phyloP scores from a whole-genome alignment of 2,888 invertebrate species.

The Phortica okadai region DNA sequence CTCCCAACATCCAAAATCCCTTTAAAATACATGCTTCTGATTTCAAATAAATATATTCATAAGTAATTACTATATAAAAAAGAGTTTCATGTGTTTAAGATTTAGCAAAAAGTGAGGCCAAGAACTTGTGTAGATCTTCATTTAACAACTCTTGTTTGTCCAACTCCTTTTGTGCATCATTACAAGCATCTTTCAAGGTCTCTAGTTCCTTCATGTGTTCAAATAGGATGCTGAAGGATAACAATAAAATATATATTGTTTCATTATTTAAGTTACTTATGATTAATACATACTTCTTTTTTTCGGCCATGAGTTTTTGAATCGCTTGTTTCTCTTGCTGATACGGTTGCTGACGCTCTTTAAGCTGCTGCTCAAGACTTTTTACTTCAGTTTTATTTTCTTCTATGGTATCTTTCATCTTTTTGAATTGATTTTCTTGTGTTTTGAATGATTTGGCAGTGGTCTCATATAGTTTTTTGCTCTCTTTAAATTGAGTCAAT shows the following conservation, averaged over 20 bases:
- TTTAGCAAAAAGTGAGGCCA: conserved; percentile 22
- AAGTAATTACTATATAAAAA: background rate
- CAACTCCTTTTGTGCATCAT: background rate
- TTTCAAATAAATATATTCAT: conserved; percentile 9
- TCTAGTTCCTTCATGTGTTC: conserved; percentile 24
- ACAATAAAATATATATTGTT: no score
- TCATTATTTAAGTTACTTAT: no score
- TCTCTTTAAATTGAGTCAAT: conserved; percentile 36
- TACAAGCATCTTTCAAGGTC: conserved; percentile 26
- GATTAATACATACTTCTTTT: background rate
- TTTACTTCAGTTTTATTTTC: conserved; percentile 30
- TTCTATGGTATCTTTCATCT: conserved; percentile 17
- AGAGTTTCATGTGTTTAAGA: conserved; percentile 17
- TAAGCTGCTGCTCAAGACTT: conserved; percentile 31
- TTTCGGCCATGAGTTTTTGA: conserved; percentile 2
- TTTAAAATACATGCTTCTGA: background rate
- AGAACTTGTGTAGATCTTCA: no score
- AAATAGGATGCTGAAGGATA: background rate
- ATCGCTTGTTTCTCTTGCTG: conserved; percentile 39
- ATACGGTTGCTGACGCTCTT: conserved; percentile 30
- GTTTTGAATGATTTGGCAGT: conserved; percentile 23
- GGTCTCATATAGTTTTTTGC: conserved; percentile 38
- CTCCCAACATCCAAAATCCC: background rate
- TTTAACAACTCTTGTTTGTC: background rate
- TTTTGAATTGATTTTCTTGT: conserved; percentile 28